Percentiles rank a stretch among this genome's conserved stretches.
Evolutionary conservation across 2,797 vertebrate species (phyloP).

Genomic region (Pagetopsis macropterus): DNA sequence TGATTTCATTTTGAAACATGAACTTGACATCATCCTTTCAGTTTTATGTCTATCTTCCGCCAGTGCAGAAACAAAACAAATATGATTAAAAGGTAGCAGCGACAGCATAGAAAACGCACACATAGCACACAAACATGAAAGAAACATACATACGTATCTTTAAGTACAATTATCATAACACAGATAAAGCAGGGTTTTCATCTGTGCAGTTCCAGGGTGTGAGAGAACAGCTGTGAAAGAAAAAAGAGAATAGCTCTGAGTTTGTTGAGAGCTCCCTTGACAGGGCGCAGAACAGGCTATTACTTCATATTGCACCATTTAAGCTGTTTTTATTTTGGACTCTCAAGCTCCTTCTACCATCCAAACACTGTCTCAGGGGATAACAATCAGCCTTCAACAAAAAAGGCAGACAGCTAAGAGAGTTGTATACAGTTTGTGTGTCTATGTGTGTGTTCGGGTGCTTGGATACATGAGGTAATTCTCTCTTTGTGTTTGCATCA

Average conservation of each 20-base stretch:
- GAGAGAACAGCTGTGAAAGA: constrained; percentile 34
- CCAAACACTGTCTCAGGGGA: constrained; percentile 68
- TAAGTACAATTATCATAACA: constrained; percentile 29
- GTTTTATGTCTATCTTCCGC: constrained; percentile 27
- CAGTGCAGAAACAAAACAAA: constrained; percentile 25
- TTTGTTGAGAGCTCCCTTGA: constrained; percentile 72
- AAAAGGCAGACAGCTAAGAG: constrained; percentile 60
- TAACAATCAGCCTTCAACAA: constrained; percentile 57
- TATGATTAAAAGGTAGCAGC: constrained; percentile 41
- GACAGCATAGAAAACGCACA: background rate
- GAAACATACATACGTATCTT: background rate
- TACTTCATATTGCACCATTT: constrained; percentile 83
- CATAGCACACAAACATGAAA: constrained; percentile 25
- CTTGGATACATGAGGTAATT: constrained; percentile 43
- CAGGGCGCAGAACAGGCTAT: constrained; percentile 71
- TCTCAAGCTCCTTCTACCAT: constrained; percentile 65
- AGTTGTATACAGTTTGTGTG: constrained; percentile 43
- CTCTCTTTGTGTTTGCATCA: constrained; percentile 31
- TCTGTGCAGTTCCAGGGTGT: constrained; percentile 38
- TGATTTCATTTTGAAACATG: constrained; percentile 55
- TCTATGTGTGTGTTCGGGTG: constrained; percentile 24
- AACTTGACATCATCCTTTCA: constrained; percentile 46
- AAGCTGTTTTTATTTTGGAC: constrained; percentile 78
- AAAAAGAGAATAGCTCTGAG: constrained; percentile 41
- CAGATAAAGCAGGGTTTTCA: constrained; percentile 35